Evolutionary conservation across 1,140 invertebrate species (phyloP).

Genomic region (Tetragonula clypearis): DNA sequence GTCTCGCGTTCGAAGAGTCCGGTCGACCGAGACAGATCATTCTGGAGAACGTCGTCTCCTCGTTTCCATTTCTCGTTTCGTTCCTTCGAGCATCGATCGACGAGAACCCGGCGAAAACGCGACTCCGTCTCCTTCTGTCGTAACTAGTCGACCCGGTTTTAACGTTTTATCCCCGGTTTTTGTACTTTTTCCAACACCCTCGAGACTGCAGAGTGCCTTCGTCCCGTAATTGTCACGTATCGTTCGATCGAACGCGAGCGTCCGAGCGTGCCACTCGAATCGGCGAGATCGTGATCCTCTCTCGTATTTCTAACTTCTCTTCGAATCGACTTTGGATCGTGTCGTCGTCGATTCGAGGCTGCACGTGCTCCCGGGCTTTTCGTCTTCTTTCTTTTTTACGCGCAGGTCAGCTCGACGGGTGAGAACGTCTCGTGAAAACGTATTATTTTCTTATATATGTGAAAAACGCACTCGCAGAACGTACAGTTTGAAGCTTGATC

Average conservation of each 20-base stretch:
- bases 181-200: slow-evolving; percentile 40
- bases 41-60: neutral
- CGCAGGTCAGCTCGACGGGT: neutral
- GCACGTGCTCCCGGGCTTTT: neutral
- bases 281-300: neutral
- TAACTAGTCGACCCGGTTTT: slow-evolving; percentile 24
- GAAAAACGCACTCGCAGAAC: neutral
- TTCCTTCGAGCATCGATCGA: slow-evolving; percentile 1
- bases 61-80: neutral
- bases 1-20: slow-evolving; percentile 20
- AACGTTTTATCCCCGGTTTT: slow-evolving; percentile 37
- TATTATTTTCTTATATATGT: neutral
- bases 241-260: neutral
- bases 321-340: neutral
- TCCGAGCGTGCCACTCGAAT: neutral
- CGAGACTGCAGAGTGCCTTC: slow-evolving; percentile 21
- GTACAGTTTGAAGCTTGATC: neutral
- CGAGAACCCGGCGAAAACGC: neutral
- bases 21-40: slow-evolving; percentile 6
- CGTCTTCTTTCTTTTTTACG: neutral
- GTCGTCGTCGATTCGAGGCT: neutral
- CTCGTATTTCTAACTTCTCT: neutral
- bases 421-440: neutral
- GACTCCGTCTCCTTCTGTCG: slow-evolving; percentile 1
- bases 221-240: slow-evolving; percentile 18